Conservation (phyloP, 2,113 vertebrate genomes). For the Stercorarius parasiticus region DNA sequence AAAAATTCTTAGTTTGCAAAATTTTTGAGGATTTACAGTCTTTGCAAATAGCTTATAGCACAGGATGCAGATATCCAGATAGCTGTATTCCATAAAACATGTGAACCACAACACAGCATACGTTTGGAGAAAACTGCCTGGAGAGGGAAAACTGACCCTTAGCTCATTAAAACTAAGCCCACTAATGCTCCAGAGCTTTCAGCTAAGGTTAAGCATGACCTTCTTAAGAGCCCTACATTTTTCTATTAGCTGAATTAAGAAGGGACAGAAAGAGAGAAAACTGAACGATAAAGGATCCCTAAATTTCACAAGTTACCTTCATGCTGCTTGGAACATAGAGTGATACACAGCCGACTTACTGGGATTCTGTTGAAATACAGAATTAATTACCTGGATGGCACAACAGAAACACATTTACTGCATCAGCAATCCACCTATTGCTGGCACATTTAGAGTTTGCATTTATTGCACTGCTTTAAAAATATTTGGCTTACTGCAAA, state of each 20-base stretch:
- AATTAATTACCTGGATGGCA: background rate
- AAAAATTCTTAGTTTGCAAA: background rate
- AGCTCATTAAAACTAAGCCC: background rate
- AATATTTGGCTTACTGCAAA: background rate
- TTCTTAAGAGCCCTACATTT: background rate
- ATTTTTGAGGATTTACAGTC: background rate
- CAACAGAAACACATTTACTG: background rate
- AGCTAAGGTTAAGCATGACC: background rate
- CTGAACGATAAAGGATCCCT: background rate
- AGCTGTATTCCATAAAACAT: background rate
- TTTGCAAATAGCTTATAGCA: background rate
- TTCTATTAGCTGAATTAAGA: background rate
- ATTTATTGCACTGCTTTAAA: background rate
- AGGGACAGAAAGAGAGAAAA: background rate
- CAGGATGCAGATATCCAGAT: background rate
- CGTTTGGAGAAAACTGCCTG: background rate
- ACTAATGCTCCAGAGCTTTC: background rate
- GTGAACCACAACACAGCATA: background rate
- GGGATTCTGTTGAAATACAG: background rate
- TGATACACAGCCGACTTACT: background rate
- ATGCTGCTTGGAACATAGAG: background rate
- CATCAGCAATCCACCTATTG: background rate
- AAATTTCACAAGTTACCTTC: background rate
- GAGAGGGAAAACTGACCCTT: background rate
- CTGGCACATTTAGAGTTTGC: background rate